A percentile compares a stretch with the other conserved stretches of the same genome.
phyloP scores from a whole-genome alignment of 2,113 vertebrate species.

The Sylvietta virens region DNA sequence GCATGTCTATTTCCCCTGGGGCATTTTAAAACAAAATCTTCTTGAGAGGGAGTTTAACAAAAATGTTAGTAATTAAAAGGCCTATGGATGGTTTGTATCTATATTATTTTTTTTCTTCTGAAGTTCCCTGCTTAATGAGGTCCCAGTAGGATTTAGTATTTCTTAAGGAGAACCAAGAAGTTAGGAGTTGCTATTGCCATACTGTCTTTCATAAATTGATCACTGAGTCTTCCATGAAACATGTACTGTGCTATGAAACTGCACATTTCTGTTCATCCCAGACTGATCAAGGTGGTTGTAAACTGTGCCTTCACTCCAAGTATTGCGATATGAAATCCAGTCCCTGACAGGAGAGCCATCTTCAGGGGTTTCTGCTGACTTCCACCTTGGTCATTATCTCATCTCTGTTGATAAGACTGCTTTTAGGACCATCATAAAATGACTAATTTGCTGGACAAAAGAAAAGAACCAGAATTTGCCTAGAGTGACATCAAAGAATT shows the following conservation, averaged over 20 bases:
- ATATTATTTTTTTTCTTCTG: neutral
- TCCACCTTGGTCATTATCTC: neutral
- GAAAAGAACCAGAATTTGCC: neutral
- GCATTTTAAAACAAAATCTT: neutral
- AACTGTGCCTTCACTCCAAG: fast-evolving
- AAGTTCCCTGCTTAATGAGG: neutral
- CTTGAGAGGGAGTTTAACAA: neutral
- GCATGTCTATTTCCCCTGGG: neutral
- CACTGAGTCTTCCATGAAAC: neutral
- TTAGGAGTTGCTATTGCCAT: neutral
- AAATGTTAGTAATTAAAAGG: neutral
- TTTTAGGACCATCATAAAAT: neutral
- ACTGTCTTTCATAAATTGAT: neutral
- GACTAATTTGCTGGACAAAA: neutral
- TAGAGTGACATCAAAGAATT: neutral
- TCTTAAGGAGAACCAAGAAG: neutral
- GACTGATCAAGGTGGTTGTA: neutral
- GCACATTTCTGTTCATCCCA: neutral
- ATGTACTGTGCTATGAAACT: neutral
- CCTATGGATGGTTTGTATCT: neutral
- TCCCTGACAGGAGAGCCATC: neutral
- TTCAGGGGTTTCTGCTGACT: neutral
- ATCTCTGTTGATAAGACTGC: neutral
- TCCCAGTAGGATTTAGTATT: neutral
- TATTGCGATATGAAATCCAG: neutral